phyloP scores from a whole-genome alignment of 2,113 vertebrate species.

The Rhabdornis inornatus region DNA sequence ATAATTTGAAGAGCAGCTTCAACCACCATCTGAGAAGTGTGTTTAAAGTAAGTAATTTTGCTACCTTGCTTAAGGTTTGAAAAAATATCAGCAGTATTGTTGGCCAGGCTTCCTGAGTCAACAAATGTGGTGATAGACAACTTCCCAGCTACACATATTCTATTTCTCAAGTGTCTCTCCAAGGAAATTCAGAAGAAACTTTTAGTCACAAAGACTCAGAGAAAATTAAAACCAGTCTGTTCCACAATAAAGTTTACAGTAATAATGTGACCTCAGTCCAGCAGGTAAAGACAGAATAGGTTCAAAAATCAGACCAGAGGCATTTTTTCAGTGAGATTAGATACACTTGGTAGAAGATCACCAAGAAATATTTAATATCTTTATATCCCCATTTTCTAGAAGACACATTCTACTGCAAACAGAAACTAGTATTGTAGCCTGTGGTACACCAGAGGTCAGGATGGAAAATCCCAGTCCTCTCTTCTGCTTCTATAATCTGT shows the following conservation, averaged over 20 bases:
- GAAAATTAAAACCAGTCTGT: not conserved
- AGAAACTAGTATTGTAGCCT: not conserved
- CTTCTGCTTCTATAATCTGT: not conserved
- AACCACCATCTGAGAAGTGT: not conserved
- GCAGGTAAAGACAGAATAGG: not conserved
- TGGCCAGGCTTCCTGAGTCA: not conserved
- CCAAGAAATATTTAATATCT: not conserved
- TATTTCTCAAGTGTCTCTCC: not conserved
- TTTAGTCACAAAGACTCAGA: not conserved
- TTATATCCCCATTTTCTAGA: not conserved
- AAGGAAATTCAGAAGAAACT: not conserved
- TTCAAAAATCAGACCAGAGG: not conserved
- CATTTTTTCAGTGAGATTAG: not conserved
- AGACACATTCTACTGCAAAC: not conserved
- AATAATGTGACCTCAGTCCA: not conserved
- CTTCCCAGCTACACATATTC: not conserved
- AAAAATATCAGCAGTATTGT: not conserved
- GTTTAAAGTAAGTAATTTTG: not conserved
- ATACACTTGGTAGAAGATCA: not conserved
- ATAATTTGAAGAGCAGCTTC: not conserved
- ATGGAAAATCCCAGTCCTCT: not conserved
- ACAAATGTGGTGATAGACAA: not conserved
- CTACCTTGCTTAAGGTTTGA: not conserved
- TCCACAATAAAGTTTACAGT: not conserved
- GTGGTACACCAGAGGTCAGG: not conserved